Evolutionary conservation across 2,888 invertebrate genomes (phyloP).

Genomic region (Polydrusus cervinus): DNA sequence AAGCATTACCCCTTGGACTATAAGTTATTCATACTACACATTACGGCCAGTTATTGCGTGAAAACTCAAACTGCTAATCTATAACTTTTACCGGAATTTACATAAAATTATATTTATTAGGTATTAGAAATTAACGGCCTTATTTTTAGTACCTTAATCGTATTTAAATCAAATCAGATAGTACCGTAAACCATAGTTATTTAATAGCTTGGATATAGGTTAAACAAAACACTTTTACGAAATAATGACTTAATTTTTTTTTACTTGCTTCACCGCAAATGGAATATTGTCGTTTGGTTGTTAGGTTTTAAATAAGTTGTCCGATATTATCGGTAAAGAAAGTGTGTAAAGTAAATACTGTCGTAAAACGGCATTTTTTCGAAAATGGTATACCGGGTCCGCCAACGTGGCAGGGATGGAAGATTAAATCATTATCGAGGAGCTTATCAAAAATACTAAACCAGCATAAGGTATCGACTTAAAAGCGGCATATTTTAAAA

Average conservation of each 20-base stretch:
- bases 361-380: no score
- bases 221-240: conserved; percentile 13
- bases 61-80: conserved; percentile 19
- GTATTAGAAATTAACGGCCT: conserved; percentile 22
- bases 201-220: conserved; percentile 22
- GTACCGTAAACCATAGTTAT: conserved; percentile 27
- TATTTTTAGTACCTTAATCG: conserved; percentile 26
- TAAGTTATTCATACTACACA: no score
- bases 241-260: background rate
- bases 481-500: no score
- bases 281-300: background rate
- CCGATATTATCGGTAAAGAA: no score
- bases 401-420: no score
- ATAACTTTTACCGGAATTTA: conserved; percentile 36
- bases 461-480: no score
- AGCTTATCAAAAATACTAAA: no score
- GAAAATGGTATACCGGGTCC: no score
- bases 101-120: conserved; percentile 41
- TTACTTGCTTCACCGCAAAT: background rate
- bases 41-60: conserved; percentile 30
- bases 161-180: conserved; percentile 29
- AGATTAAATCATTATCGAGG: no score
- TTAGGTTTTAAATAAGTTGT: background rate
- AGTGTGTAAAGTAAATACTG: no score
- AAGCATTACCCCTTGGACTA: no score